phyloP scores from a whole-genome alignment of 2,888 invertebrate species.

The Lobophora halterata region DNA sequence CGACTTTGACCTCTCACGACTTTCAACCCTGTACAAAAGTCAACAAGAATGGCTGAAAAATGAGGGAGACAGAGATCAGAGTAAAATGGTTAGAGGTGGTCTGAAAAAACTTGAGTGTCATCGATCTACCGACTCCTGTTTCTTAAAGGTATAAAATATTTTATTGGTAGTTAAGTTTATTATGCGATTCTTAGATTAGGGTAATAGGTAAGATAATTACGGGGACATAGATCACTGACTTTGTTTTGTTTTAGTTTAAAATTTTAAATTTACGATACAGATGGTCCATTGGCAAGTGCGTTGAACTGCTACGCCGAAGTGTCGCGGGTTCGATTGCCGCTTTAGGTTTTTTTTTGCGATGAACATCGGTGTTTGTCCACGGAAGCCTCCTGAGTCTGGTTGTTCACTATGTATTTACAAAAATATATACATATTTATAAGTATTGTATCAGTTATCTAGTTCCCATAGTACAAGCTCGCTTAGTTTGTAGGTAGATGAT shows the following conservation, averaged over 20 bases:
- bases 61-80: slow-evolving; percentile 33
- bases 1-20: slow-evolving; percentile 16
- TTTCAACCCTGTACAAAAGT: slow-evolving; percentile 5
- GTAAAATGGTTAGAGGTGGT: slow-evolving; percentile 40
- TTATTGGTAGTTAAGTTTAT: slow-evolving; percentile 77
- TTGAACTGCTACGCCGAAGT: too few species aligned
- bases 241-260: slow-evolving; percentile 23
- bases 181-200: slow-evolving; percentile 67
- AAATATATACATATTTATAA: too few species aligned
- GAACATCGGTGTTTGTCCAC: too few species aligned
- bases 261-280: slow-evolving; percentile 11
- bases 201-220: slow-evolving; percentile 72
- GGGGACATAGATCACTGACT: slow-evolving; percentile 55
- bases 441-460: too few species aligned
- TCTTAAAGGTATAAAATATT: slow-evolving; percentile 71
- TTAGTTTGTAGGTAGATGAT: too few species aligned
- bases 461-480: too few species aligned
- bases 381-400: too few species aligned
- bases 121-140: slow-evolving; percentile 59
- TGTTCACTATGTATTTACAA: too few species aligned
- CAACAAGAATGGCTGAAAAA: background rate
- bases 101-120: slow-evolving; percentile 59
- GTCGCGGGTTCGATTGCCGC: too few species aligned
- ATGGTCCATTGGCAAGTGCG: too few species aligned
- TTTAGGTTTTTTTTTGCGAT: too few species aligned